phyloP scores from a whole-genome alignment of 2,888 invertebrate genomes.

The Pachliopta kotzebuea region DNA sequence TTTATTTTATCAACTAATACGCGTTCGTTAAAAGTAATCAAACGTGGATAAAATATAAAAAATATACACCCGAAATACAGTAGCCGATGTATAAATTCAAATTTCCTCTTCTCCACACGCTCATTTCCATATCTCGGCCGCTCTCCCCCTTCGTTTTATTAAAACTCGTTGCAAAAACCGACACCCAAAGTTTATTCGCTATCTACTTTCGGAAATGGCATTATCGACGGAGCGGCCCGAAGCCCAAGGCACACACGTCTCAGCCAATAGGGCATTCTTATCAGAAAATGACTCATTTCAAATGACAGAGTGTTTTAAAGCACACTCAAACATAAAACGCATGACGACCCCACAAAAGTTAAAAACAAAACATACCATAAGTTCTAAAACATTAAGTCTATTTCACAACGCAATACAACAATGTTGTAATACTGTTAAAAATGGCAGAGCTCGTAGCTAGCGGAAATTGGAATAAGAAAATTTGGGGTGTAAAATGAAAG shows the following conservation, averaged over 20 bases:
- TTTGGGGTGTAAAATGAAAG: conserved; percentile 89
- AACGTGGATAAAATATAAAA: conserved; percentile 7
- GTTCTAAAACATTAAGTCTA: conserved; percentile 27
- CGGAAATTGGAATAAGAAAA: conserved; percentile 89
- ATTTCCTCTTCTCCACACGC: conserved; percentile 78
- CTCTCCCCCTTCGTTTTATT: conserved; percentile 75
- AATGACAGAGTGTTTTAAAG: conserved; percentile 82
- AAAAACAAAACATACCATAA: conserved; percentile 42
- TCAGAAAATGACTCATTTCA: conserved; percentile 88
- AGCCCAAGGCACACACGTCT: conserved; percentile 74
- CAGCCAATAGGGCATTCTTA: conserved; percentile 83
- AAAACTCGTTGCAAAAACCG: conserved; percentile 76
- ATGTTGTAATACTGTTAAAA: conserved; percentile 53
- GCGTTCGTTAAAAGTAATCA: too few relatives aligned
- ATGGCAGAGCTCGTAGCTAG: conserved; percentile 62
- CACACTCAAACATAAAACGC: conserved; percentile 56
- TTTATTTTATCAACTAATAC: not conserved
- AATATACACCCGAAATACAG: conserved; percentile 73
- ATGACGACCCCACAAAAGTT: conserved; percentile 39
- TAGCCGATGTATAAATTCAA: conserved; percentile 80
- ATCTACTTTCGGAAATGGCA: conserved; percentile 77
- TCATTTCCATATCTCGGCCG: conserved; percentile 77
- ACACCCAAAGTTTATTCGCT: conserved; percentile 70
- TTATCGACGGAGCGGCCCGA: conserved; percentile 71
- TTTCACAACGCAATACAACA: conserved; percentile 34